Evolutionary conservation across 1,140 invertebrate species (phyloP).

Genomic region (Pantala flavescens): DNA sequence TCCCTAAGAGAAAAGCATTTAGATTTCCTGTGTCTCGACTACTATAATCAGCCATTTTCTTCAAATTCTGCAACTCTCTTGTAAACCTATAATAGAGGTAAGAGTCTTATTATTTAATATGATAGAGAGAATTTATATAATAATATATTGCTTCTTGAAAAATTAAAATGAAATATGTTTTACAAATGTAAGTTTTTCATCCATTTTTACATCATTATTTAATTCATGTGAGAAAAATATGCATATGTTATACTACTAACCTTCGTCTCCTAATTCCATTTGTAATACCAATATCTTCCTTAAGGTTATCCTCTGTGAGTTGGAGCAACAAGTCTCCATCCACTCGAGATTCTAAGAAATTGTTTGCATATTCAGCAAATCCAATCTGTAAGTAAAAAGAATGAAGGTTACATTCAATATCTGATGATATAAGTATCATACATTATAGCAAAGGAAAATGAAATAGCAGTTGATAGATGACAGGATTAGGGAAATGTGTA

Average conservation of each 20-base stretch:
- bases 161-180: no score
- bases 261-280: slow-evolving; percentile 89
- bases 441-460: background rate
- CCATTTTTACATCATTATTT: no score
- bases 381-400: slow-evolving; percentile 57
- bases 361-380: slow-evolving; percentile 69
- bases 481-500: no score
- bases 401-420: slow-evolving; percentile 4
- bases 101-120: slow-evolving; percentile 17
- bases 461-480: no score
- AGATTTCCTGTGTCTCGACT: slow-evolving; percentile 85
- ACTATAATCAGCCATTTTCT: slow-evolving; percentile 95
- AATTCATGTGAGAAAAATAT: no score
- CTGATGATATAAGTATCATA: background rate
- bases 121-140: background rate
- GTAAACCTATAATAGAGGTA: slow-evolving; percentile 59
- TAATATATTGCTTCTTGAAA: background rate
- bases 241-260: slow-evolving; percentile 31
- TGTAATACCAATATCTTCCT: slow-evolving; percentile 81
- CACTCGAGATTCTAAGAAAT: slow-evolving; percentile 84
- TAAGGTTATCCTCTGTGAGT: slow-evolving; percentile 83
- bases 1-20: slow-evolving; percentile 76
- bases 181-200: no score
- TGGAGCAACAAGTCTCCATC: slow-evolving; percentile 96
- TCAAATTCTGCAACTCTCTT: slow-evolving; percentile 85